Percentiles rank a stretch among this genome's conserved stretches.
Conservation (phyloP, 37 sponge, comb jelly and placozoan species). For the Theonella swinhoei region DNA sequence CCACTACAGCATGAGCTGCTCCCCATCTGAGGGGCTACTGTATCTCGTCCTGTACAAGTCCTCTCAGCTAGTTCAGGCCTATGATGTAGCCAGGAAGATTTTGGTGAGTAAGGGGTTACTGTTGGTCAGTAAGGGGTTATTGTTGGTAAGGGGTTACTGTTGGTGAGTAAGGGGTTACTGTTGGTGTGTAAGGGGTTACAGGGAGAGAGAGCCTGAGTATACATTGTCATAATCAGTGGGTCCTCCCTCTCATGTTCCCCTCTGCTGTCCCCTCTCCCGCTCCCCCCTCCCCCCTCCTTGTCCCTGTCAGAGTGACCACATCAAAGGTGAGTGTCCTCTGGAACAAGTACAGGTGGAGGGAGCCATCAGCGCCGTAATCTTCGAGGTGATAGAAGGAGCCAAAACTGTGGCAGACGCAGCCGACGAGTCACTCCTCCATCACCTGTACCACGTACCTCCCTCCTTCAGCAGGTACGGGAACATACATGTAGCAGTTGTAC, state of each 20-base stretch:
- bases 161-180: neutral
- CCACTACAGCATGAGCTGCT: slow-evolving; percentile 76
- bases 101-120: slow-evolving; percentile 43
- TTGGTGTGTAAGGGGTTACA: too few relatives aligned
- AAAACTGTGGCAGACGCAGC: slow-evolving; percentile 58
- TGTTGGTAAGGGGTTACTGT: neutral
- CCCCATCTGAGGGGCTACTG: slow-evolving; percentile 61
- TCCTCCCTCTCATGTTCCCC: neutral
- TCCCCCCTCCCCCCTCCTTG: neutral
- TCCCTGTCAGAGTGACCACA: slow-evolving; percentile 52
- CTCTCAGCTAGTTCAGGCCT: slow-evolving; percentile 82
- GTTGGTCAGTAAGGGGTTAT: neutral
- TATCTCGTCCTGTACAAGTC: slow-evolving; percentile 71
- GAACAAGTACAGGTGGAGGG: slow-evolving; percentile 70
- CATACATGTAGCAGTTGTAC: too few relatives aligned
- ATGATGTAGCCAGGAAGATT: slow-evolving; percentile 76
- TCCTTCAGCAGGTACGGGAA: slow-evolving; percentile 37
- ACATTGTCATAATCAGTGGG: neutral
- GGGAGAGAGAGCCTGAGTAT: too few relatives aligned
- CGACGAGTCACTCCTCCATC: slow-evolving; percentile 40
- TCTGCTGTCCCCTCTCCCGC: neutral
- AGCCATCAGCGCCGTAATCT: slow-evolving; percentile 77
- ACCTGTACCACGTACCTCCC: slow-evolving; percentile 10
- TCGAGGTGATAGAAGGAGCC: slow-evolving; percentile 55
- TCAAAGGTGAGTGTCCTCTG: slow-evolving; percentile 52